A percentile compares a stretch with the other conserved stretches of the same genome.
Evolutionary conservation across 2,888 invertebrate genomes (phyloP).

Genomic region (Orthonevra nobilis): DNA sequence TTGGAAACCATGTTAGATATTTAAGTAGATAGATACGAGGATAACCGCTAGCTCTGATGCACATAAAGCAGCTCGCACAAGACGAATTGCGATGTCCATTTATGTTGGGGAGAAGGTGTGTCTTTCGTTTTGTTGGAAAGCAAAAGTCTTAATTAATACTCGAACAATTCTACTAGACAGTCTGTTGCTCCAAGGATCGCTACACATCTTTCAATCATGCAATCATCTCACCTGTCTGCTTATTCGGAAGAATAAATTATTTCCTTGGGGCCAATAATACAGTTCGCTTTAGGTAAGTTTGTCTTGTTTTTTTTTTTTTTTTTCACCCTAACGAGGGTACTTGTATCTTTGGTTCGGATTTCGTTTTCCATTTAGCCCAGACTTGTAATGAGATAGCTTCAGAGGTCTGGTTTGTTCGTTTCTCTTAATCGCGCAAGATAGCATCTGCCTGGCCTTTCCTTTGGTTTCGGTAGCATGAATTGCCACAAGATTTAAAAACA

Average conservation of each 20-base stretch:
- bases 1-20: slow-evolving; percentile 12
- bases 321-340: slow-evolving; percentile 23
- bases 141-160: slow-evolving; percentile 64
- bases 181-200: too few species aligned
- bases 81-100: neutral
- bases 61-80: neutral
- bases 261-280: slow-evolving; percentile 48
- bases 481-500: slow-evolving; percentile 14
- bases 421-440: slow-evolving; percentile 21
- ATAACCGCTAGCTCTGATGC: too few species aligned
- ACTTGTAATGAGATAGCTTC: slow-evolving; percentile 45
- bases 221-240: slow-evolving; percentile 58
- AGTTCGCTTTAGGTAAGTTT: slow-evolving; percentile 5
- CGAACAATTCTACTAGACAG: slow-evolving; percentile 14
- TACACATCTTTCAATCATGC: too few species aligned
- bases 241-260: slow-evolving; percentile 48
- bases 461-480: slow-evolving; percentile 16
- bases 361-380: slow-evolving; percentile 1
- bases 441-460: slow-evolving; percentile 35
- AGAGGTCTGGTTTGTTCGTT: slow-evolving; percentile 13
- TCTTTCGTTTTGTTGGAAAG: neutral
- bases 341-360: neutral
- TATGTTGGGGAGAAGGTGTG: slow-evolving; percentile 36
- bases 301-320: too few species aligned
- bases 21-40: slow-evolving; percentile 5